Percentiles rank a stretch among this genome's conserved stretches.
Evolutionary conservation across 2,113 vertebrate species (phyloP).

Genomic region (Anhinga rufa): DNA sequence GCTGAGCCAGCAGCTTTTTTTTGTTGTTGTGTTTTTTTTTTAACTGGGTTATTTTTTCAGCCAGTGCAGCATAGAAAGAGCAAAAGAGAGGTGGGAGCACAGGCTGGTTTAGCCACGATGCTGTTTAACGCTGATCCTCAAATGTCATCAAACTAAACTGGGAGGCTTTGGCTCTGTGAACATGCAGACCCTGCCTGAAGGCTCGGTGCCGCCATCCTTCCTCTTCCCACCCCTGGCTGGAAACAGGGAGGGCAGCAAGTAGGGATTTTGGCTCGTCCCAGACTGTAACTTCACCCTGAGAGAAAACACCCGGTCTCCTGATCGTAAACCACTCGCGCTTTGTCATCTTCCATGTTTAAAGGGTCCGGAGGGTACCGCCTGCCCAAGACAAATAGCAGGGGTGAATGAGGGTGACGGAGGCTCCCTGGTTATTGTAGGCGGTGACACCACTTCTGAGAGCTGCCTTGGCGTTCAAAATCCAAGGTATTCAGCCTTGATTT

Average conservation of each 20-base stretch:
- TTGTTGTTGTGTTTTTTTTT: too few relatives aligned
- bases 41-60: background rate
- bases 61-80: background rate
- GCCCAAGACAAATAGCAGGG: background rate
- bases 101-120: background rate
- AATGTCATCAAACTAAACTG: rapidly evolving
- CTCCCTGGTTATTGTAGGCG: background rate
- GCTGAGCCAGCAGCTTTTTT: background rate
- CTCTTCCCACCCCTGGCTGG: background rate
- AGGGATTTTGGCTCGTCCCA: background rate
- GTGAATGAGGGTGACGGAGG: background rate
- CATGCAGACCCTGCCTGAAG: rapidly evolving
- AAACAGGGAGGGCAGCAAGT: background rate
- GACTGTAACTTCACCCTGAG: background rate
- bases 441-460: background rate
- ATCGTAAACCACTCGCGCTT: background rate
- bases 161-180: background rate
- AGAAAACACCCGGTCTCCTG: background rate
- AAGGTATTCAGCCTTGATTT: background rate
- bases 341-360: background rate
- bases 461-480: background rate
- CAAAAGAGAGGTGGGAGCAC: background rate
- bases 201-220: too few relatives aligned
- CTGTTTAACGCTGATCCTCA: background rate
- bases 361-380: background rate